Evolutionary conservation across 2,888 invertebrate species (phyloP), one percentile per base, ranked within the genome.

Genomic region (Philereme transversata): DNA sequence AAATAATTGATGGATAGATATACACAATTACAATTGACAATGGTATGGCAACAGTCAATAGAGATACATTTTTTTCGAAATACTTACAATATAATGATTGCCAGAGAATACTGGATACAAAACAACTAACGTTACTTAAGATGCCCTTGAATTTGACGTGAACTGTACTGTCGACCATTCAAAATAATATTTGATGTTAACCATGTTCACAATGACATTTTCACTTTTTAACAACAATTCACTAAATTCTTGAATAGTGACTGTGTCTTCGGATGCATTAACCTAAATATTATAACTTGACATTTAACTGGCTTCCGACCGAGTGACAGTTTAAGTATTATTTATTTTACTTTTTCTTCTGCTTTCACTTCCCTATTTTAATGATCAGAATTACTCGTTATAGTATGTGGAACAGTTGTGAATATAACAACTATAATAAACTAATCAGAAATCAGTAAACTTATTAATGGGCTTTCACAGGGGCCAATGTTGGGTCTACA

Each of bases 281-380:
- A 69, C 67, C 69, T 50, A 62, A 65, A 69, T 60, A 69, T 67
- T 64, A 64, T 64, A 64, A 59, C 64, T 62, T 69, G 53, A 64
- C 63, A 55, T 67, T 69, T 62, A 67, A 59, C 64, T 59, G 59
- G 62, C 65, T 67, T 67, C 57, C 64, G 65, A 67, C 56, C 53
- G 56, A 58, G 69, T 67, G 69, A 64, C 69, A 67, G 60, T 65
- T 63, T 60, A 58, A 64, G 58, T 56, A 60, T 60, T 69, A 67
- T 69, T 69, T 69, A 67, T 64, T 63, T 63, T 40, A 67, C 64
- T 59, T 64, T 69, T 69, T 59, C 69, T 56, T 59, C 34, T 11
- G 64, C 69, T 69, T 69, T 69, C 67, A 67, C 69, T 69, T 69
- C 69, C 65, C 67, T 67, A 62, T 62, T 57, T 59, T 60, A 61